A percentile compares a stretch with the other conserved stretches of the same genome.
phyloP scores from a whole-genome alignment of 2,113 vertebrate species.

The Mesembrinibis cayennensis region DNA sequence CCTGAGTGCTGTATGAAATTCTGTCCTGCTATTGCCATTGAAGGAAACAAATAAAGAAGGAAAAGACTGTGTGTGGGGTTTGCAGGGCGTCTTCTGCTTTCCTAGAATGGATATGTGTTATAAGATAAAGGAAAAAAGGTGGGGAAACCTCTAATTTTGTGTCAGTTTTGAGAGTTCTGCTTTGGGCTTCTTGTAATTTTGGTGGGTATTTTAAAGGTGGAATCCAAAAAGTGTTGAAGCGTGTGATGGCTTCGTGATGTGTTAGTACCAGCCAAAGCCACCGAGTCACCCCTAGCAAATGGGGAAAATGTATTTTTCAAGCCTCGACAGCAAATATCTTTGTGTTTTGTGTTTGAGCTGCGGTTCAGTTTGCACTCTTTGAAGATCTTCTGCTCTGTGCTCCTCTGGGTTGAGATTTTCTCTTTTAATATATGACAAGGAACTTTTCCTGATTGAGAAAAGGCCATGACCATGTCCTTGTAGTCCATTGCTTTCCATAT shows the following conservation, averaged over 20 bases:
- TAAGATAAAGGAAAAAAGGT: background rate
- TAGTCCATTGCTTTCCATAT: background rate
- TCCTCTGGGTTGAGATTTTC: background rate
- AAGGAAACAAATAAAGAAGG: background rate
- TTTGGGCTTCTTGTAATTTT: background rate
- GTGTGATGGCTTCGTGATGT: rapidly evolving
- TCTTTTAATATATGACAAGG: background rate
- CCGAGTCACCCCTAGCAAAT: background rate
- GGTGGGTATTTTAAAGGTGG: background rate
- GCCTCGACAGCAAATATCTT: background rate
- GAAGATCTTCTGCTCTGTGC: background rate
- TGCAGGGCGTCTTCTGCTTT: background rate
- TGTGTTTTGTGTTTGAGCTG: background rate
- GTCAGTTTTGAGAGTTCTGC: background rate
- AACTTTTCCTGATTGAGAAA: background rate
- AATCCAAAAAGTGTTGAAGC: background rate
- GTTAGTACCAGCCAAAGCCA: background rate
- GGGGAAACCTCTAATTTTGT: background rate
- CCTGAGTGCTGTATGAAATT: background rate
- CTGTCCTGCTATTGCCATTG: background rate
- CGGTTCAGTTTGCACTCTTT: background rate
- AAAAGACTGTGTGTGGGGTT: background rate
- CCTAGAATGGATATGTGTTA: background rate
- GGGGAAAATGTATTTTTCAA: background rate
- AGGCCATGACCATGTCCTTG: background rate